Conservation (phyloP, 2,797 vertebrate species). For the Bradypus variegatus region DNA sequence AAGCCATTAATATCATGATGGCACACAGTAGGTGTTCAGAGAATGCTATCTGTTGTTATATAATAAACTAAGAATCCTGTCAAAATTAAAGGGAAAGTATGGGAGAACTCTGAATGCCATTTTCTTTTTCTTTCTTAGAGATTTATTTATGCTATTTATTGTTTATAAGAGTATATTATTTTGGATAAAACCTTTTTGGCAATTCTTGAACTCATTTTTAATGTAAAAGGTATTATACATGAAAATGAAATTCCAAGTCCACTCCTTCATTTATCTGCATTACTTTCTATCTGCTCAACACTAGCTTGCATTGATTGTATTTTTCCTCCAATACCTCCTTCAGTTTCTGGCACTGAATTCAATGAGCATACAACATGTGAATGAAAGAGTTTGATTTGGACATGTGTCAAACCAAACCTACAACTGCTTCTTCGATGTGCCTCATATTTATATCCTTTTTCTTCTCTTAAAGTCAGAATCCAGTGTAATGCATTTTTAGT, state of each 20-base stretch:
- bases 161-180: background rate
- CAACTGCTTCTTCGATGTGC: background rate
- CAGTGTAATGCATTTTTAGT: background rate
- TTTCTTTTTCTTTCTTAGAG: background rate
- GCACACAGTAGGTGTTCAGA: background rate
- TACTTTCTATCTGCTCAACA: background rate
- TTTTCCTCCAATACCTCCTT: background rate
- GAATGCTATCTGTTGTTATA: background rate
- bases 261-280: background rate
- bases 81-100: background rate
- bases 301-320: too few species aligned
- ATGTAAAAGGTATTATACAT: background rate
- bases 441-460: background rate
- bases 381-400: slow-evolving; percentile 38
- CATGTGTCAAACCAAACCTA: slow-evolving; percentile 7
- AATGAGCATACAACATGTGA: slow-evolving; percentile 41
- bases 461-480: background rate
- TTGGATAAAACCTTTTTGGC: background rate
- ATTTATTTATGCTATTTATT: background rate
- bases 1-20: background rate
- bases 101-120: background rate
- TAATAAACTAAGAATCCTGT: background rate
- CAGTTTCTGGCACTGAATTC: slow-evolving; percentile 5
- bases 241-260: background rate
- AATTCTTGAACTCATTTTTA: background rate